Conservation (phyloP, 2,113 vertebrate species). For the Carassius auratus region DNA sequence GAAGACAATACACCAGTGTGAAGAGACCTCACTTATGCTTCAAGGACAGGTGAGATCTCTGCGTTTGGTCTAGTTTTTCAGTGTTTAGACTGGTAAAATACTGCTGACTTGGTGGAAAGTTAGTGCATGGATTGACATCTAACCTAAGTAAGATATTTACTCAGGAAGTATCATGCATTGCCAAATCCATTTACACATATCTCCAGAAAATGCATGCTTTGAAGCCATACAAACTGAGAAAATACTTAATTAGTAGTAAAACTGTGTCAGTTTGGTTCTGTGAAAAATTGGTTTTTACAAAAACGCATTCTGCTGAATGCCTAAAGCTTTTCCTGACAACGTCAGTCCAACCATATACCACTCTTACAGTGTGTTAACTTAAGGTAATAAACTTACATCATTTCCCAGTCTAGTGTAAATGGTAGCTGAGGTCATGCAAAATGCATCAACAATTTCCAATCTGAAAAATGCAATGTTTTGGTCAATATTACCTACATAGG, state of each 20-base stretch:
- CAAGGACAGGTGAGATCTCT: slow-evolving; percentile 58
- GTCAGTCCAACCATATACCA: not conserved
- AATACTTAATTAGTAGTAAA: not conserved
- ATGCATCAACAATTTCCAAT: not conserved
- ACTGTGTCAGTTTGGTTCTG: not conserved
- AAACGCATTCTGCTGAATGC: not conserved
- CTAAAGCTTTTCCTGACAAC: not conserved
- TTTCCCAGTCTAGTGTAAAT: not conserved
- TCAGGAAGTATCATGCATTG: not conserved
- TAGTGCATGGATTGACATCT: slow-evolving; percentile 1
- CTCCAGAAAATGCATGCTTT: not conserved
- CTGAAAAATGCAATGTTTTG: not conserved
- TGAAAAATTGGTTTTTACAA: not conserved
- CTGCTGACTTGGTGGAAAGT: slow-evolving; percentile 57
- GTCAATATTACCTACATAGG: too few relatives aligned
- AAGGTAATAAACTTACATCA: not conserved
- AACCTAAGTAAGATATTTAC: not conserved
- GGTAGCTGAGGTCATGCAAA: not conserved
- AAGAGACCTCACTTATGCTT: slow-evolving; percentile 52
- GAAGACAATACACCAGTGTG: slow-evolving; percentile 25
- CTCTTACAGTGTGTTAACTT: not conserved
- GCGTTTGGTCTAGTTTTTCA: slow-evolving; percentile 38
- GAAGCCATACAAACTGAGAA: not conserved
- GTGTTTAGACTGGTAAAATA: slow-evolving; percentile 74
- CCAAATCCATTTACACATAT: not conserved